phyloP scores from a whole-genome alignment of 2,113 vertebrate genomes.

The Pollachius pollachius region DNA sequence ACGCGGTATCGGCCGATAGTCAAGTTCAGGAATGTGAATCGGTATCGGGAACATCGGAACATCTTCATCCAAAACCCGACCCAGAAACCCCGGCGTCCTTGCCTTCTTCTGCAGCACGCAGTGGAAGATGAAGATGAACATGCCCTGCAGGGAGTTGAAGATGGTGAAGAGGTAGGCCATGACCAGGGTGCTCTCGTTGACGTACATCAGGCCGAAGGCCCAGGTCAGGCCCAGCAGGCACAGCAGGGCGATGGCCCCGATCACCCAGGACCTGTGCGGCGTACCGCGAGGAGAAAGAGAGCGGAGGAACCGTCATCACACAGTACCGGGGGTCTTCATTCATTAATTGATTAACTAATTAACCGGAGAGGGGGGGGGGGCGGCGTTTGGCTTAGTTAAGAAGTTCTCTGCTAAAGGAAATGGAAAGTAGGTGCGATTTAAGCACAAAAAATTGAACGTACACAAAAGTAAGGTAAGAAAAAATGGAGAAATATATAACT shows the following conservation, averaged over 20 bases:
- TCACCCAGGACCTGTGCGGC: constrained; percentile 84
- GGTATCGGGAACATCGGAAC: no score
- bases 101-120: constrained; percentile 99
- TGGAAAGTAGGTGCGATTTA: no score
- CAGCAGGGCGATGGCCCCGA: constrained; percentile 94
- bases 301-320: no score
- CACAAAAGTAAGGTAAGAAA: background rate
- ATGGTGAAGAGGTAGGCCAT: constrained; percentile 99
- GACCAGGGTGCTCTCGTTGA: constrained; percentile 98
- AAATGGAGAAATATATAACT: background rate
- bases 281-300: background rate
- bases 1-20: no score
- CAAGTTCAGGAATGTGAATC: no score
- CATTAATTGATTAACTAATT: no score
- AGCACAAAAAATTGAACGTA: no score
- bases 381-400: no score
- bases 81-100: constrained; percentile 19
- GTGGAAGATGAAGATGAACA: constrained; percentile 99
- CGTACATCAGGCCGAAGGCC: constrained; percentile 99
- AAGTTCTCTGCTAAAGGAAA: no score
- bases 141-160: constrained; percentile 99
- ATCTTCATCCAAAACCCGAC: background rate
- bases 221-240: constrained; percentile 97
- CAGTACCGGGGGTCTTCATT: no score
- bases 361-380: no score